phyloP scores from a whole-genome alignment of 2,797 vertebrate genomes.

The Leuciscus waleckii region DNA sequence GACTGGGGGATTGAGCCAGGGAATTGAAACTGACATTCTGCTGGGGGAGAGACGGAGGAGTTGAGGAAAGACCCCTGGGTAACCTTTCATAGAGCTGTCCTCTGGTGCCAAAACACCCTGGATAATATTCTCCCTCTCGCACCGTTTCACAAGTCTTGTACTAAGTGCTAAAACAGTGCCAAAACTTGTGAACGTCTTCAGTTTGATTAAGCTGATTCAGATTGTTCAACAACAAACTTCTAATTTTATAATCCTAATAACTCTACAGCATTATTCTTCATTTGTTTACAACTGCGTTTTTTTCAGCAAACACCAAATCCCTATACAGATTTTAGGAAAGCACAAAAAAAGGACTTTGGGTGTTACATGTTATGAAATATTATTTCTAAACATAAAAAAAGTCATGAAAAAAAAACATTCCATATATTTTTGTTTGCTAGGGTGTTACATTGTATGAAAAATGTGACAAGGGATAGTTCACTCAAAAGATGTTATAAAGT shows the following conservation, averaged over 20 bases:
- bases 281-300: background rate
- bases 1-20: slow-evolving; percentile 48
- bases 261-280: background rate
- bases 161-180: slow-evolving; percentile 35
- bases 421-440: background rate
- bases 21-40: slow-evolving; percentile 63
- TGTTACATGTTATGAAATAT: background rate
- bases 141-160: slow-evolving; percentile 27
- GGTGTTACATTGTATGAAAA: background rate
- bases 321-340: background rate
- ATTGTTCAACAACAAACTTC: background rate
- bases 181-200: background rate
- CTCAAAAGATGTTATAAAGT: background rate
- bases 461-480: background rate
- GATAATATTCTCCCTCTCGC: slow-evolving; percentile 34
- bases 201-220: background rate
- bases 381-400: too few relatives aligned
- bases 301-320: background rate
- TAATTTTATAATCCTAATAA: background rate
- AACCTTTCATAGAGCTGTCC: slow-evolving; percentile 66
- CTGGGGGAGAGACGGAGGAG: slow-evolving; percentile 54
- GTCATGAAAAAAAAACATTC: too few relatives aligned
- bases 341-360: background rate
- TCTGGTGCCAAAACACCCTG: slow-evolving; percentile 65
- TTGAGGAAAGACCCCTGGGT: slow-evolving; percentile 67